phyloP scores from a whole-genome alignment of 1,140 invertebrate genomes.

The Latrodectus geometricus region DNA sequence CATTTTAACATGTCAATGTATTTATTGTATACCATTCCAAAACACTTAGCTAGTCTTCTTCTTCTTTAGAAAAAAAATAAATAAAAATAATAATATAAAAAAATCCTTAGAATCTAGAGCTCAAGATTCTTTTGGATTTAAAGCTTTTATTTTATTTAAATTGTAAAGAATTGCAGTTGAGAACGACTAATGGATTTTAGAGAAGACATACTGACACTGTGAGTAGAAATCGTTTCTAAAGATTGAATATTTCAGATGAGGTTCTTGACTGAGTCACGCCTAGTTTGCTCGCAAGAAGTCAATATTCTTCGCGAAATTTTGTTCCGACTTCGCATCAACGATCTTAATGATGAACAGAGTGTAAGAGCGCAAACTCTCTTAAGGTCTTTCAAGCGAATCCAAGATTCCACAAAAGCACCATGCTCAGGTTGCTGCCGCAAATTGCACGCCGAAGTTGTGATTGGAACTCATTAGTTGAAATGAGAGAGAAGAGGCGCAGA shows the following conservation, averaged over 20 bases:
- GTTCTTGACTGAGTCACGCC: slow-evolving; percentile 37
- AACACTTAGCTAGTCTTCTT: no score
- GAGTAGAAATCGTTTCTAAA: background rate
- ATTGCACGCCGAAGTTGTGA: background rate
- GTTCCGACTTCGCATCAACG: slow-evolving; percentile 2
- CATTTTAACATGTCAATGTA: no score
- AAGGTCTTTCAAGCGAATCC: slow-evolving; percentile 18
- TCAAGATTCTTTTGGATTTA: no score
- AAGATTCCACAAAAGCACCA: slow-evolving; percentile 11
- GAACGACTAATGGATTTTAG: background rate
- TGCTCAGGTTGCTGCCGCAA: background rate
- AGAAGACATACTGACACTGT: slow-evolving; percentile 22
- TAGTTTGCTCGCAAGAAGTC: slow-evolving; percentile 29
- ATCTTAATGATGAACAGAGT: background rate
- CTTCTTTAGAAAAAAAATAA: no score
- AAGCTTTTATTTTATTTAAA: background rate
- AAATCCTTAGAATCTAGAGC: no score
- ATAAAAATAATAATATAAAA: no score
- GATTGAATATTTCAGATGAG: background rate
- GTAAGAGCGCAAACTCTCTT: background rate
- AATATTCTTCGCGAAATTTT: slow-evolving; percentile 15
- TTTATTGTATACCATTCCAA: no score
- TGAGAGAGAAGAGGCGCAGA: no score
- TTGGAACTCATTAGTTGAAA: background rate
- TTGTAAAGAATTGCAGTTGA: background rate